Evolutionary conservation across 2,113 vertebrate genomes (phyloP), one percentile per base, ranked within the genome.

Genomic region (Sander lucioperca): DNA sequence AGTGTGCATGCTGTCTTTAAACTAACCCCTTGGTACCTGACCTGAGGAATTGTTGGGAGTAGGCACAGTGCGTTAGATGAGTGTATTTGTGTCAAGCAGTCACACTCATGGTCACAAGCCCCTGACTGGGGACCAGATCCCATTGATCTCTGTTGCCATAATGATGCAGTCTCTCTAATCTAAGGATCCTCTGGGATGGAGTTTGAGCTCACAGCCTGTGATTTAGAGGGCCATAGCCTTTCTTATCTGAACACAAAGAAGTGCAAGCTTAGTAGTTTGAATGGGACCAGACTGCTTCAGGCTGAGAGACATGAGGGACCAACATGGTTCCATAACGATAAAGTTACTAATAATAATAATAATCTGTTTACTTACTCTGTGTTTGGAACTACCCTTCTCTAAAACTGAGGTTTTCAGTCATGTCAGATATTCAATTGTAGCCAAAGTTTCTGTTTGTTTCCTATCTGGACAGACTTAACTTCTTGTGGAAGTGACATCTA

Each of bases 221-320:
- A 92, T 90, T 91, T 88, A 83, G 70, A 87, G 83, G 71, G 82
- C 83, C 85, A 64, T 77, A 67, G 84, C 84, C 74, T 77, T 56
- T 87, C 77, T 91, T 90, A 92, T 92, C 86, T 87, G 85, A 90
- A 87, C 68, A 57, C 87, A 91, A 90, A 88, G 84, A 86, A 80
- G 58, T 88, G 79, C 83, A 77, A 72, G 84, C 86, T 89, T 66
- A 82, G 84, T 89, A 80, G 71, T 93, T 90, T 78, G 83, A 92
- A 88, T 82, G 65, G 63, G 82, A 76, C 79, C 68, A 79, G 68
- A 23, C 18, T 8, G 25, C 88, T 83, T 69, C 74, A 71, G 81
- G 77, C 85, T 69, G 18, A 57, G 33, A 74, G 50, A 68, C 81
- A 77, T 86, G 48, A 79, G 88, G 78, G 86, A 86, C 73, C 76